phyloP scores from a whole-genome alignment of 2,797 vertebrate species.

The Xenentodon cancila region DNA sequence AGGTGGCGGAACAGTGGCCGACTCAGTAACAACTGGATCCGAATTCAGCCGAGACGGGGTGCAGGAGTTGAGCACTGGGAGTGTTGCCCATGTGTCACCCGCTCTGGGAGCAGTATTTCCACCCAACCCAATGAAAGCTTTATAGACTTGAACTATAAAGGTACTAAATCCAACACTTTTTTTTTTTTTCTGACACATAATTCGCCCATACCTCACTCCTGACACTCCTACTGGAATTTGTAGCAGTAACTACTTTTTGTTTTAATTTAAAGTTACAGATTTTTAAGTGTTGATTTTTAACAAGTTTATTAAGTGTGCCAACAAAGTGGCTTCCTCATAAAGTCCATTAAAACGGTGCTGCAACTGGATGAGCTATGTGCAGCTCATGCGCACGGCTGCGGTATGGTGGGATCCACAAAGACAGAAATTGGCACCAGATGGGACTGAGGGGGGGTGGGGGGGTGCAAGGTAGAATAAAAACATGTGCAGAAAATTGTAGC shows the following conservation, averaged over 20 bases:
- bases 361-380: slow-evolving; percentile 63
- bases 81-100: slow-evolving; percentile 85
- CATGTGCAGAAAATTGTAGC: slow-evolving; percentile 73
- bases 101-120: slow-evolving; percentile 92
- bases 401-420: slow-evolving; percentile 77
- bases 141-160: slow-evolving; percentile 96
- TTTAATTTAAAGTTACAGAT: slow-evolving; percentile 20
- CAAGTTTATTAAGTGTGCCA: slow-evolving; percentile 85
- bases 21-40: slow-evolving; percentile 42
- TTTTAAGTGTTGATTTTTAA: slow-evolving; percentile 87
- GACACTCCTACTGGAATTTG: slow-evolving; percentile 32
- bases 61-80: slow-evolving; percentile 48
- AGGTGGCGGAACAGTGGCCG: slow-evolving; percentile 78
- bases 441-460: slow-evolving; percentile 64
- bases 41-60: slow-evolving; percentile 43
- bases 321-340: slow-evolving; percentile 87
- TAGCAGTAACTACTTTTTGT: slow-evolving; percentile 39
- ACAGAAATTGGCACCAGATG: slow-evolving; percentile 86
- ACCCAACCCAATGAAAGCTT: slow-evolving; percentile 93
- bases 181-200: slow-evolving; percentile 74
- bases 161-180: slow-evolving; percentile 91
- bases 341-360: slow-evolving; percentile 85
- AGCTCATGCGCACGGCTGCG: slow-evolving; percentile 67
- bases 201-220: slow-evolving; percentile 27
- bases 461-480: slow-evolving; percentile 78